Evolutionary conservation across 2,797 vertebrate species (phyloP).

Genomic region (Botia almorhae): DNA sequence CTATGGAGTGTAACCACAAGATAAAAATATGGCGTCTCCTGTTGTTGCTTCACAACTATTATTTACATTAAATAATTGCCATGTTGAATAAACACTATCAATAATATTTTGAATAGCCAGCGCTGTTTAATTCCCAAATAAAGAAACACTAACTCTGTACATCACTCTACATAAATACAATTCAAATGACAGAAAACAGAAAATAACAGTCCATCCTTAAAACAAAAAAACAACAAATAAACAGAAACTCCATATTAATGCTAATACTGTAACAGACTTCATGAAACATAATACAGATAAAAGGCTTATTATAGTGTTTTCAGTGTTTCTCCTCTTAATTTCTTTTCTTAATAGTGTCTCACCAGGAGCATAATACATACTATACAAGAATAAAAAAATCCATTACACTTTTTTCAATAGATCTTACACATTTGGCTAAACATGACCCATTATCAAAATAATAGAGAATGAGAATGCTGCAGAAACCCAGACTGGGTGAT

Average conservation of each 20-base stretch:
- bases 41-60: background rate
- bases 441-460: constrained; percentile 2
- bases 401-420: constrained; percentile 39
- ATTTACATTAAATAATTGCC: constrained; percentile 49
- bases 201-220: background rate
- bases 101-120: constrained; percentile 11
- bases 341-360: constrained; percentile 26
- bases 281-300: constrained; percentile 59
- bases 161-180: constrained; percentile 24
- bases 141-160: background rate
- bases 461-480: constrained; percentile 10
- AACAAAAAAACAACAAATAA: constrained; percentile 50
- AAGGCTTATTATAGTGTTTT: constrained; percentile 53
- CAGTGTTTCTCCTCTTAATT: constrained; percentile 25
- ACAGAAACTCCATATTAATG: constrained; percentile 59
- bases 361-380: constrained; percentile 41
- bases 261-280: constrained; percentile 29
- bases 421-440: constrained; percentile 16
- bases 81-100: background rate
- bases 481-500: background rate
- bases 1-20: background rate
- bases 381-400: background rate
- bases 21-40: constrained; percentile 43
- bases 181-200: background rate
- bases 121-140: background rate